Evolutionary conservation across 2,888 invertebrate species (phyloP).

Genomic region (Eulithis testata): DNA sequence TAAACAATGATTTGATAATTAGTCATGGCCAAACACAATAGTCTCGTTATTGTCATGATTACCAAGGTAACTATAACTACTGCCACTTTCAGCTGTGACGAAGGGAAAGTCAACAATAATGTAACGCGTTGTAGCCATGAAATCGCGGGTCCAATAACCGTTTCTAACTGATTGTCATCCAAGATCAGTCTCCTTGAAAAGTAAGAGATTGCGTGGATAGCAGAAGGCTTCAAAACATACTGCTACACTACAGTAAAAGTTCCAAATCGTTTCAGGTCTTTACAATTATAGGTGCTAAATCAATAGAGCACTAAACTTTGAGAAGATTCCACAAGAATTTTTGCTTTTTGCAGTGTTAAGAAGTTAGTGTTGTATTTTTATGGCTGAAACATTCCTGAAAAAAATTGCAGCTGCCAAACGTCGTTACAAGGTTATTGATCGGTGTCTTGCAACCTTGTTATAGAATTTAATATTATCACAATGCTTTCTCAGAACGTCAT

Average conservation of each 20-base stretch:
- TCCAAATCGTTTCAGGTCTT: too few species aligned
- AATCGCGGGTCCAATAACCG: constrained; percentile 80
- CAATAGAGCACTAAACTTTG: too few species aligned
- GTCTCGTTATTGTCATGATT: constrained; percentile 17
- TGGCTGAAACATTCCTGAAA: neutral
- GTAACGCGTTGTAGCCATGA: constrained; percentile 79
- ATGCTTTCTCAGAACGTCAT: constrained; percentile 10
- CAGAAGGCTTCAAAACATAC: too few species aligned
- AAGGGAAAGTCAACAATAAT: constrained; percentile 84
- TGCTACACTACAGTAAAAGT: too few species aligned
- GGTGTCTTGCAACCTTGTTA: constrained; percentile 4
- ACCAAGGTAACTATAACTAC: neutral
- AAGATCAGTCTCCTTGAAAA: neutral
- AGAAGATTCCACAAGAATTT: too few species aligned
- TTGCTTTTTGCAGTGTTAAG: too few species aligned
- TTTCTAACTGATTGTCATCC: constrained; percentile 48
- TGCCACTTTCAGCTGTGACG: constrained; percentile 77
- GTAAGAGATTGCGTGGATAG: too few species aligned
- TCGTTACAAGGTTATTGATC: constrained; percentile 13
- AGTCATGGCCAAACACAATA: constrained; percentile 17
- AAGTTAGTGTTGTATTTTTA: too few species aligned
- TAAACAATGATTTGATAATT: constrained; percentile 21
- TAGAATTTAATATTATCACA: neutral
- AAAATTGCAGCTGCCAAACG: constrained; percentile 10
- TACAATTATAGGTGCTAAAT: too few species aligned